These are phyloP conservation scores for Uria lomvia DNA, from an alignment of 2,113 vertebrate species.

Conservation along the genomic window DNA sequence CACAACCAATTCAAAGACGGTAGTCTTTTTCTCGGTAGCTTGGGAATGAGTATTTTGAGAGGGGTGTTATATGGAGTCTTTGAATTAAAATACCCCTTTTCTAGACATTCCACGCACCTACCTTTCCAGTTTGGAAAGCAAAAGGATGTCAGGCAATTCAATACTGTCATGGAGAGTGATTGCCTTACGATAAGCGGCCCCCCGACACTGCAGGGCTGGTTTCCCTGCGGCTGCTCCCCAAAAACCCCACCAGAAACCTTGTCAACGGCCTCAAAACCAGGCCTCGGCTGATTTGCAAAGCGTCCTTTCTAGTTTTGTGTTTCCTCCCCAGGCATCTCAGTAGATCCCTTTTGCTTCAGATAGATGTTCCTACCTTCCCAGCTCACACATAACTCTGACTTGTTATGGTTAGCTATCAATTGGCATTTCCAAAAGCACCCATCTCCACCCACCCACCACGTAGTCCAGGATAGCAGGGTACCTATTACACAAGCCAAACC, in stretches of 20 bases:
- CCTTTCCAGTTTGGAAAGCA: constrained; percentile 29
- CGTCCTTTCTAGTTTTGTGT: neutral
- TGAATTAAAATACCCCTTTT: constrained; percentile 23
- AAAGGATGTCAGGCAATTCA: neutral
- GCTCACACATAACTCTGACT: neutral
- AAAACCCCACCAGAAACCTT: neutral
- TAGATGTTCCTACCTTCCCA: neutral
- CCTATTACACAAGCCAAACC: constrained; percentile 23
- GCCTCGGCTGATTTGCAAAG: neutral
- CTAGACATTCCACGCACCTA: neutral
- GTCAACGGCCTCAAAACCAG: neutral
- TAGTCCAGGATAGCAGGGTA: constrained; percentile 8
- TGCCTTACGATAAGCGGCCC: neutral
- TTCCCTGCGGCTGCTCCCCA: neutral
- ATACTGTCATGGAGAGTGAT: neutral
- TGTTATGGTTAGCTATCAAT: constrained; percentile 1
- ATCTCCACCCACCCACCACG: constrained; percentile 15
- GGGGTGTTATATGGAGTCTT: neutral
- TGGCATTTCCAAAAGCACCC: constrained; percentile 31
- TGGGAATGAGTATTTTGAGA: neutral
- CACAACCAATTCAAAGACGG: neutral
- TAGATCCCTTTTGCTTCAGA: neutral
- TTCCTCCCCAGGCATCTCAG: neutral
- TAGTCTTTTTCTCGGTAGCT: neutral
- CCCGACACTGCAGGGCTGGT: neutral